phyloP scores from a whole-genome alignment of 2,797 vertebrate species.

The Kryptopterus vitreolus region DNA sequence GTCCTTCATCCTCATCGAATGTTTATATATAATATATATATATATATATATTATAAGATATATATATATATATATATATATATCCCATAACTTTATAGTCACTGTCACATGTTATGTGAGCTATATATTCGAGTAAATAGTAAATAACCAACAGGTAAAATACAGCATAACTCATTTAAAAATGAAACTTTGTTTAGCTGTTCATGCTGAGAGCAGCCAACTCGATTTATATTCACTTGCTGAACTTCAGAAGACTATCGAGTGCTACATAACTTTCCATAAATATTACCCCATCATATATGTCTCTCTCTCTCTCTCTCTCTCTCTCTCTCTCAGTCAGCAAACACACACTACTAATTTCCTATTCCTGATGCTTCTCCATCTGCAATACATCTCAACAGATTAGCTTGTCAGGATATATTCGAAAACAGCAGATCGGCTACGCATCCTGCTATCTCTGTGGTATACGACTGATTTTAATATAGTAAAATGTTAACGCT shows the following conservation, averaged over 20 bases:
- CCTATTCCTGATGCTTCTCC: not conserved
- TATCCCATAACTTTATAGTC: not conserved
- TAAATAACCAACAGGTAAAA: not conserved
- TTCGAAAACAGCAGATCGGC: not conserved
- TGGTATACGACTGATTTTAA: not conserved
- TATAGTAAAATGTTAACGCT: conserved; percentile 9
- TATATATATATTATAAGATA: too few relatives aligned
- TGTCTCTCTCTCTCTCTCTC: not conserved
- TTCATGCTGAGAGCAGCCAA: not conserved
- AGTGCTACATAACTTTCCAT: not conserved
- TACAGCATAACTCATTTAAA: not conserved
- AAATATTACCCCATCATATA: conserved; percentile 9
- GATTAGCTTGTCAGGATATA: not conserved
- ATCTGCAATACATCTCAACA: conserved; percentile 5
- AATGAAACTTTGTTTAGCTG: not conserved
- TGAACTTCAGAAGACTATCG: not conserved
- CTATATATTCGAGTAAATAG: not conserved
- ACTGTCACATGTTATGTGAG: not conserved
- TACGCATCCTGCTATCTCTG: not conserved
- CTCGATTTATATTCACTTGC: not conserved
- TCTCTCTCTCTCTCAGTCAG: conserved; percentile 4
- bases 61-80: not conserved
- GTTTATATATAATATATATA: too few relatives aligned
- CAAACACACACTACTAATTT: conserved; percentile 18
- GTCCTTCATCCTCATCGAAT: not conserved